These are phyloP conservation scores for Pocillopora grandis DNA, from an alignment of 92 coral and sea anemone species.

Conservation along the genomic window DNA sequence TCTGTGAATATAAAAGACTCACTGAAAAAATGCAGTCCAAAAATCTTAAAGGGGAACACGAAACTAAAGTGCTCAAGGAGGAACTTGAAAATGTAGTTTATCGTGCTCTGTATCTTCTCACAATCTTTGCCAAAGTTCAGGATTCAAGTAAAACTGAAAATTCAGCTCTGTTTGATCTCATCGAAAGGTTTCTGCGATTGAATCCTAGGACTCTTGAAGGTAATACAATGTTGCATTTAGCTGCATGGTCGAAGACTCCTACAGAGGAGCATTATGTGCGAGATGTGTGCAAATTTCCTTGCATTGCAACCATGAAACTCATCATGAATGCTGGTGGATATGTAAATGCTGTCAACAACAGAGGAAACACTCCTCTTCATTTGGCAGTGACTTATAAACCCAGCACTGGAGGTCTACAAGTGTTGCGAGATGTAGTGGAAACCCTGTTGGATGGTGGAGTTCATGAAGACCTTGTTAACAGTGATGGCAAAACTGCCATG, in stretches of 20 bases:
- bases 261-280: conserved; percentile 83
- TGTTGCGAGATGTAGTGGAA: conserved; percentile 53
- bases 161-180: conserved; percentile 28
- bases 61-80: conserved; percentile 42
- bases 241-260: conserved; percentile 72
- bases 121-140: conserved; percentile 66
- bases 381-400: conserved; percentile 61
- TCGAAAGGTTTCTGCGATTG: conserved; percentile 63
- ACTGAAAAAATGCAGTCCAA: conserved; percentile 48
- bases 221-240: conserved; percentile 63
- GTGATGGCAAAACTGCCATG: conserved; percentile 64
- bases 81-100: conserved; percentile 73
- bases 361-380: conserved; percentile 80
- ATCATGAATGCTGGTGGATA: conserved; percentile 67
- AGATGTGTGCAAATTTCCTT: conserved; percentile 76
- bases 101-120: conserved; percentile 74
- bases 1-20: conserved; percentile 64
- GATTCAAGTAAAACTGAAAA: conserved; percentile 47
- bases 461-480: conserved; percentile 71
- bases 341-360: conserved; percentile 67
- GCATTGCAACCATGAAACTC: conserved; percentile 58
- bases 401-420: conserved; percentile 41
- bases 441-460: conserved; percentile 59
- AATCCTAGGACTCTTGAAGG: conserved; percentile 73
- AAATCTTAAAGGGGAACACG: conserved; percentile 48